Percentiles rank a stretch among this genome's conserved stretches.
Evolutionary conservation across 2,113 vertebrate species (phyloP).

Genomic region (Synodontis membranacea): DNA sequence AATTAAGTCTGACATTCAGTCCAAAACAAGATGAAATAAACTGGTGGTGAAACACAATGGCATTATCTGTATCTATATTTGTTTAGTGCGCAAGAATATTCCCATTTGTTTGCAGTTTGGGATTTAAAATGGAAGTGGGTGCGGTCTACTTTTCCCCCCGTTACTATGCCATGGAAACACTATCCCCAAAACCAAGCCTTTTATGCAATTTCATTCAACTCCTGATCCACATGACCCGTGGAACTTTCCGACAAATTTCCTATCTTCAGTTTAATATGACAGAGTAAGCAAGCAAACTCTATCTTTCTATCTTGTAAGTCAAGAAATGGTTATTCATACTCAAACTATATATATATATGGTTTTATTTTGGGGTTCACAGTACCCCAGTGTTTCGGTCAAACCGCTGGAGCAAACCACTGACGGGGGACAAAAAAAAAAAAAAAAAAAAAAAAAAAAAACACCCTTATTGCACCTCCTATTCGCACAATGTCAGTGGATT

Average conservation of each 20-base stretch:
- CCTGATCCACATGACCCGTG: background rate
- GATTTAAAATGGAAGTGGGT: background rate
- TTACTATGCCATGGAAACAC: background rate
- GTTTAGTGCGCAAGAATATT: background rate
- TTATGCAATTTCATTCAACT: background rate
- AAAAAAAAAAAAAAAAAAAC: background rate
- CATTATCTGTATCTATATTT: background rate
- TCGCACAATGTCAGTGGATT: background rate
- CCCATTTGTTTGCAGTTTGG: background rate
- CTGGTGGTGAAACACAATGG: background rate
- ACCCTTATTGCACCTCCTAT: background rate
- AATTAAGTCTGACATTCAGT: background rate
- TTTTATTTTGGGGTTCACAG: background rate
- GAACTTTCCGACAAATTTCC: background rate
- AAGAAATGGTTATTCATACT: background rate
- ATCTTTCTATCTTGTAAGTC: background rate
- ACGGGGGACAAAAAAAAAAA: background rate
- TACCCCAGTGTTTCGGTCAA: background rate
- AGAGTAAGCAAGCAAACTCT: background rate
- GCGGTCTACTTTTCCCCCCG: background rate
- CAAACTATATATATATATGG: no score
- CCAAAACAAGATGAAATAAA: background rate
- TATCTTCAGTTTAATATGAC: background rate
- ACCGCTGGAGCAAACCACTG: background rate
- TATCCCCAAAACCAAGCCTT: background rate